Evolutionary conservation across 2,113 vertebrate genomes (phyloP).

Genomic region (Vidua chalybeata): DNA sequence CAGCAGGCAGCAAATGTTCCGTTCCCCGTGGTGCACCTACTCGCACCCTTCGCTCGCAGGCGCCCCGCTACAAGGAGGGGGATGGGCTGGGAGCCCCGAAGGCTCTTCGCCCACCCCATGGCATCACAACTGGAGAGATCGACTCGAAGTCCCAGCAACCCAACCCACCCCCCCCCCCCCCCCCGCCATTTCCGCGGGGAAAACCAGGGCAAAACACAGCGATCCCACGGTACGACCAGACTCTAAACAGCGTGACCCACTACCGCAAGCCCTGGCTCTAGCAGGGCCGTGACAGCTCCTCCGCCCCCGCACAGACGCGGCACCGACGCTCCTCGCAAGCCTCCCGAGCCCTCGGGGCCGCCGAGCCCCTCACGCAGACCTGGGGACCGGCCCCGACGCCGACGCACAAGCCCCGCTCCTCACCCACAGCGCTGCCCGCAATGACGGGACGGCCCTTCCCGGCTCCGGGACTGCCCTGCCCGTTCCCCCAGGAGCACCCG

Average conservation of each 20-base stretch:
- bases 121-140: rapidly evolving
- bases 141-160: rapidly evolving
- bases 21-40: background rate
- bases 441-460: background rate
- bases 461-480: background rate
- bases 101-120: no score
- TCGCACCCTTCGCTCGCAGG: background rate
- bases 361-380: background rate
- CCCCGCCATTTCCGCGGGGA: rapidly evolving
- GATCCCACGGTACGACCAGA: background rate
- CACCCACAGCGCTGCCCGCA: background rate
- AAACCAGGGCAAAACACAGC: background rate
- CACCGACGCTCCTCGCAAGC: background rate
- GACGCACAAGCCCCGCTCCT: background rate
- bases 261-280: background rate
- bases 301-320: no score
- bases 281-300: background rate
- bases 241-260: background rate
- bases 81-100: rapidly evolving
- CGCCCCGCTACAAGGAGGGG: rapidly evolving
- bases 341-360: background rate
- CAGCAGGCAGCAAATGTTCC: background rate
- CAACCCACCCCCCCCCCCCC: no score
- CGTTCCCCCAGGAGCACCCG: background rate
- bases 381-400: background rate